A percentile compares a stretch with the other conserved stretches of the same genome.
Evolutionary conservation across 2,113 vertebrate genomes (phyloP).

Genomic region (Microcebus jonahi): DNA sequence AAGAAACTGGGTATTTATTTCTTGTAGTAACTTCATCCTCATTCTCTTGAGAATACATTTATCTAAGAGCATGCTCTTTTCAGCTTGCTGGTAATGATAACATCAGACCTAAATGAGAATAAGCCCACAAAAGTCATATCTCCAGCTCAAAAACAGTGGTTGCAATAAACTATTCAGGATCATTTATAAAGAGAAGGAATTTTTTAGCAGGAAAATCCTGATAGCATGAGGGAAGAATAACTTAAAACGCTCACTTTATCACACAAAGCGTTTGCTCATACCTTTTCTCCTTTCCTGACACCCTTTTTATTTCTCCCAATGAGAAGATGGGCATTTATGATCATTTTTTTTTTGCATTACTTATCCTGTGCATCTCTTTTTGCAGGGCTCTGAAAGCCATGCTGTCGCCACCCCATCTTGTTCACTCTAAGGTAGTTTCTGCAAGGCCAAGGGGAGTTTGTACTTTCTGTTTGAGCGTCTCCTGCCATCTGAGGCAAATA

Average conservation of each 20-base stretch:
- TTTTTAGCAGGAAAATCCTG: background rate
- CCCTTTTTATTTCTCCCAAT: background rate
- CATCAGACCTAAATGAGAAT: slow-evolving; percentile 19
- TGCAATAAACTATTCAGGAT: background rate
- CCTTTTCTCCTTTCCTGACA: background rate
- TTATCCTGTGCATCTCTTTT: background rate
- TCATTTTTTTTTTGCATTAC: background rate
- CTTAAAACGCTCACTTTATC: background rate
- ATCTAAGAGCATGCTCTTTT: slow-evolving; percentile 1
- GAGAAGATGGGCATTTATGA: background rate
- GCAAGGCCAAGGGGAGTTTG: background rate
- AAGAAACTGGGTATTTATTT: background rate
- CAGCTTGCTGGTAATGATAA: background rate
- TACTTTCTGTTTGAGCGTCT: background rate
- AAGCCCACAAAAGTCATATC: background rate
- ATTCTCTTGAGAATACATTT: background rate
- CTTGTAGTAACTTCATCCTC: background rate
- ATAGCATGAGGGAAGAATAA: background rate
- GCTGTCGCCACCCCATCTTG: background rate
- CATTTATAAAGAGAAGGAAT: background rate
- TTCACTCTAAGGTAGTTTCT: background rate
- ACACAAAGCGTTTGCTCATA: background rate
- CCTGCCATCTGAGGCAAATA: background rate
- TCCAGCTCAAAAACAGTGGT: background rate
- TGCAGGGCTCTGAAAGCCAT: background rate